Percentiles rank a stretch among this genome's conserved stretches.
phyloP scores from a whole-genome alignment of 2,888 invertebrate species.

The Agonopterix heracliana region DNA sequence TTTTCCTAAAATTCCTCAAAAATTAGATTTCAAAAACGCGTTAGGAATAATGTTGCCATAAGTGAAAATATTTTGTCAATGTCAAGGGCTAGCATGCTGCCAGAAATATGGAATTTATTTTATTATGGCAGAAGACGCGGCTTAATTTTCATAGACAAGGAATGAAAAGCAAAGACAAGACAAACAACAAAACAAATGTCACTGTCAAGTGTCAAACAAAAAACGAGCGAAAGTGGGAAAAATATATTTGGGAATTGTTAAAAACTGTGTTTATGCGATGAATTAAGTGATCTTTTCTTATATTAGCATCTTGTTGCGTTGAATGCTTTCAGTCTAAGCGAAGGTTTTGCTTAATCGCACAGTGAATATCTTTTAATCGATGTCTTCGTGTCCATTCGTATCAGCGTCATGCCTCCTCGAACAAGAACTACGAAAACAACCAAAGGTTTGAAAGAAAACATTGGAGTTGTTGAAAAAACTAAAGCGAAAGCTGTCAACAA shows the following conservation, averaged over 20 bases:
- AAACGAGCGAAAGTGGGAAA: conserved; percentile 44
- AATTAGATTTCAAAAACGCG: too few species aligned
- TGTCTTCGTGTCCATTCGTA: conserved; percentile 1
- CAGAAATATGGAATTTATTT: too few species aligned
- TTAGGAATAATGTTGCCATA: too few species aligned
- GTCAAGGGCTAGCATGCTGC: background rate
- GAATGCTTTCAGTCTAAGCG: too few species aligned
- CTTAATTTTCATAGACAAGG: too few species aligned
- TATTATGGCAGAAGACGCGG: too few species aligned
- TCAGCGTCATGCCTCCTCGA: conserved; percentile 55
- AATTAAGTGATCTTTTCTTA: background rate
- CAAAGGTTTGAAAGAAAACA: conserved; percentile 52
- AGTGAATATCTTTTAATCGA: background rate
- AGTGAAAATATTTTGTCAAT: background rate
- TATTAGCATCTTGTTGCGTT: too few species aligned
- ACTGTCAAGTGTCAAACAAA: conserved; percentile 16
- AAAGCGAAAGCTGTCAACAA: conserved; percentile 27
- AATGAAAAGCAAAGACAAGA: too few species aligned
- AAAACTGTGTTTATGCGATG: background rate
- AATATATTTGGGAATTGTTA: background rate
- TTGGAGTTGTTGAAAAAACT: conserved; percentile 22
- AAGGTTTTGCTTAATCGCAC: too few species aligned
- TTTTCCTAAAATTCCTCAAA: too few species aligned
- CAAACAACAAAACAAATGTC: background rate
- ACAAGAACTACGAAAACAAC: conserved; percentile 38